Evolutionary conservation across 2,888 invertebrate genomes (phyloP), one percentile per base, ranked within the genome.

Genomic region (Diaprepes abbreviatus): DNA sequence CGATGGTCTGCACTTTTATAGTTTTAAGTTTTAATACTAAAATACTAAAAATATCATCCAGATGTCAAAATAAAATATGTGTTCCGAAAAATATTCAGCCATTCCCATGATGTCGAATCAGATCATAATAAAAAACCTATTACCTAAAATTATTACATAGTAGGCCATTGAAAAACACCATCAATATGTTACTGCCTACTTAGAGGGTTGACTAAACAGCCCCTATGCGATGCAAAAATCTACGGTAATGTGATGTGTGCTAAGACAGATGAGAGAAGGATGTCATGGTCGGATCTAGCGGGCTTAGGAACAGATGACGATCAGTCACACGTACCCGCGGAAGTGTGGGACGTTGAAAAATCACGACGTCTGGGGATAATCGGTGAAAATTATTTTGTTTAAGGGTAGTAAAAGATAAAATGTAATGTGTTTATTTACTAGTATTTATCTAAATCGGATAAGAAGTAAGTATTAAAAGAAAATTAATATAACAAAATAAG

Each of bases 241-340:
- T 59, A 64, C 71, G 69, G 66, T 74, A 74, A 75, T 74, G 74
- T 71, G 70, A 73, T 71, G 66, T 55, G 65, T 63, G 73, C 60
- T 69, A 75, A 76, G 76, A 76, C 75, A 71, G 74, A 76, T 76
- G 75, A 74, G 72, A 78, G 81, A 80, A 80, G 80, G 81, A 82
- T 81, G 82, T 82, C 81, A 78, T 76, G 74, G 74, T 63, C 54
- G 67, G 67, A 68, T 68, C 73, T 74, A 76, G 78, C 77, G 60
- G 74, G 76, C 77, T 78, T 79, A 77, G 74, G 74, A 76, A 76
- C 73, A 80, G 78, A 78, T 77, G 76, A 76, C 78, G 79, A 79
- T 79, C 78, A 77, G 68, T 72, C 74, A 72, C 77, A 78, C 78
- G 78, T 76, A 76, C 73, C 72, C 75, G 76, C 77, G 77, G 77